A percentile compares a stretch with the other conserved stretches of the same genome.
Evolutionary conservation across 2,888 invertebrate genomes (phyloP).

Genomic region (Trichopoda pennipes): DNA sequence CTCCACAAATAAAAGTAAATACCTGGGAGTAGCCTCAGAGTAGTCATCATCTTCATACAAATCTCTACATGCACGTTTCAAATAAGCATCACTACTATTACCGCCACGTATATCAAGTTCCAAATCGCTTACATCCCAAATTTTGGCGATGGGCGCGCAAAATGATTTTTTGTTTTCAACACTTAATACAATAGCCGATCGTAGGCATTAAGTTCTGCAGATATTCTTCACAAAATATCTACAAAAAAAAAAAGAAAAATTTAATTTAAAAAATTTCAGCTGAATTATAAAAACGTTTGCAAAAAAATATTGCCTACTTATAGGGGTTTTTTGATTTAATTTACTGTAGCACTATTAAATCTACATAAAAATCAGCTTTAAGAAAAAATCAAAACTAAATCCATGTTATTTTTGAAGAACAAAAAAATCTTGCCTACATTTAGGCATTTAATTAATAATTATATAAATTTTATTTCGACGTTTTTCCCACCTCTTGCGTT

Average conservation of each 20-base stretch:
- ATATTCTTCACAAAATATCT: constrained; percentile 95
- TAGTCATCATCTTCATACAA: constrained; percentile 87
- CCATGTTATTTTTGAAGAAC: neutral
- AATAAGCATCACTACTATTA: constrained; percentile 80
- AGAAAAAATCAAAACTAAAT: neutral
- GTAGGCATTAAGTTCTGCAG: constrained; percentile 95
- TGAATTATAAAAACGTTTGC: too few species aligned
- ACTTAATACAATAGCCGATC: constrained; percentile 97
- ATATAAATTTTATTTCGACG: neutral
- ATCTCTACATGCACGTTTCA: constrained; percentile 82
- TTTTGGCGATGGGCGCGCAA: constrained; percentile 86
- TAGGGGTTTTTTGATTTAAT: too few species aligned
- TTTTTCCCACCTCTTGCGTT: neutral
- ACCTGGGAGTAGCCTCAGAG: constrained; percentile 85
- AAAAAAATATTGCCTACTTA: too few species aligned
- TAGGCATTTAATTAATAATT: neutral
- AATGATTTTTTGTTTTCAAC: constrained; percentile 93
- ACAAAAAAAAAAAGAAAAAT: constrained; percentile 83
- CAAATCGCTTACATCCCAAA: constrained; percentile 93
- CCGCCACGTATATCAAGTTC: constrained; percentile 84
- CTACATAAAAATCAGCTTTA: too few species aligned
- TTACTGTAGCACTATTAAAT: too few species aligned
- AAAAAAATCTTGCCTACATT: neutral
- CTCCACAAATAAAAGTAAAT: constrained; percentile 55
- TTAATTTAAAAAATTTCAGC: neutral